These are phyloP conservation scores for Micromys minutus DNA, from an alignment of 2,113 vertebrate genomes.

Conservation along the genomic window DNA sequence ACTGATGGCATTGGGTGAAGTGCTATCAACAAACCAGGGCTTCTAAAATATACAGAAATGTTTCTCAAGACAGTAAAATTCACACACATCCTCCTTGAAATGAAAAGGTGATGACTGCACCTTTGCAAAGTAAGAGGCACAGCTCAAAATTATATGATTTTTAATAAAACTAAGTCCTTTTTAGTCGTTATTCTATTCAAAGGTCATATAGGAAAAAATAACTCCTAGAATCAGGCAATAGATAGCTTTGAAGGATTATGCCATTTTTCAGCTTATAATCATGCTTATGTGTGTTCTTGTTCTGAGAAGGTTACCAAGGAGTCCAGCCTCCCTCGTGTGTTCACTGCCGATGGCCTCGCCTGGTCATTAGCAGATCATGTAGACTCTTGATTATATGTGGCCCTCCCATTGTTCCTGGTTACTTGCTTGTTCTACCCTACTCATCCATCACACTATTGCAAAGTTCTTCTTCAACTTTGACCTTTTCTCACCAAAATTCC, in stretches of 20 bases:
- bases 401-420: fast-evolving
- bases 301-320: background rate
- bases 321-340: too few relatives aligned
- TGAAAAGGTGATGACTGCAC: background rate
- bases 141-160: background rate
- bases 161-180: background rate
- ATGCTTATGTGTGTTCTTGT: background rate
- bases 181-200: slow-evolving; percentile 2
- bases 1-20: slow-evolving; percentile 57
- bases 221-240: background rate
- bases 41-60: slow-evolving; percentile 61
- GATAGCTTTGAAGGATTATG: background rate
- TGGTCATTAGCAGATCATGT: background rate
- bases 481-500: background rate
- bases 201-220: background rate
- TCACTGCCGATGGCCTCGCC: background rate
- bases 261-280: background rate
- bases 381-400: background rate
- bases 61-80: slow-evolving; percentile 59
- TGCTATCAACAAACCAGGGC: slow-evolving; percentile 64
- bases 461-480: background rate
- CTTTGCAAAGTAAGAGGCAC: background rate
- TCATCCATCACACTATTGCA: background rate
- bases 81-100: background rate
- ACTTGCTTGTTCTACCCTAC: background rate